Percentiles rank a stretch among this genome's conserved stretches.
phyloP scores from a whole-genome alignment of 2,797 vertebrate species.

The Rhinichthys osculus region DNA sequence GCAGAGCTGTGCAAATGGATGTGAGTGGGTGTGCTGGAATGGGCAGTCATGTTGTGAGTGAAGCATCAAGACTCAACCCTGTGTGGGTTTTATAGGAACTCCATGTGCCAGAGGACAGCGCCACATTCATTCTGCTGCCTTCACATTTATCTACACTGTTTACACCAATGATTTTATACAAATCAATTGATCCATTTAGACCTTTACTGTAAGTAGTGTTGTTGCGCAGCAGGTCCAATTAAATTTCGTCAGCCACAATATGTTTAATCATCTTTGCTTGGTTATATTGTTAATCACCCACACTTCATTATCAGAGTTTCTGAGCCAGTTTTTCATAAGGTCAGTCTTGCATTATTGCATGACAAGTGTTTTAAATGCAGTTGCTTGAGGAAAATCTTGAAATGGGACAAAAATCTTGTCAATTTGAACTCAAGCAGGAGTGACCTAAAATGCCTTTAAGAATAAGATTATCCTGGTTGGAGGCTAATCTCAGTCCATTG shows the following conservation, averaged over 20 bases:
- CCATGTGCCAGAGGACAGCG: conserved; percentile 42
- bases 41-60: conserved; percentile 44
- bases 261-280: conserved; percentile 13
- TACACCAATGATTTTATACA: not conserved
- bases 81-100: conserved; percentile 56
- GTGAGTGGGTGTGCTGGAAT: conserved; percentile 57
- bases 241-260: not conserved
- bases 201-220: not conserved
- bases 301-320: not conserved
- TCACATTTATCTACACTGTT: conserved; percentile 17
- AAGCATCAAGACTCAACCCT: conserved; percentile 53
- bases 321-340: not conserved
- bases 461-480: not conserved
- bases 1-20: conserved; percentile 52
- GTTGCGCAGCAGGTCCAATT: not conserved
- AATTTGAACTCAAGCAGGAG: not conserved
- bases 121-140: conserved; percentile 17
- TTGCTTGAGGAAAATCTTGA: not conserved
- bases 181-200: not conserved
- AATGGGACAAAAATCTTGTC: not conserved
- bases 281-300: not conserved
- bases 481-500: not conserved
- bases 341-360: not conserved
- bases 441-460: not conserved
- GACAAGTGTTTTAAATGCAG: not conserved